Percentiles rank a stretch among this genome's conserved stretches.
Evolutionary conservation across 2,797 vertebrate species (phyloP).

Genomic region (Poeciliopsis paucimaculata): DNA sequence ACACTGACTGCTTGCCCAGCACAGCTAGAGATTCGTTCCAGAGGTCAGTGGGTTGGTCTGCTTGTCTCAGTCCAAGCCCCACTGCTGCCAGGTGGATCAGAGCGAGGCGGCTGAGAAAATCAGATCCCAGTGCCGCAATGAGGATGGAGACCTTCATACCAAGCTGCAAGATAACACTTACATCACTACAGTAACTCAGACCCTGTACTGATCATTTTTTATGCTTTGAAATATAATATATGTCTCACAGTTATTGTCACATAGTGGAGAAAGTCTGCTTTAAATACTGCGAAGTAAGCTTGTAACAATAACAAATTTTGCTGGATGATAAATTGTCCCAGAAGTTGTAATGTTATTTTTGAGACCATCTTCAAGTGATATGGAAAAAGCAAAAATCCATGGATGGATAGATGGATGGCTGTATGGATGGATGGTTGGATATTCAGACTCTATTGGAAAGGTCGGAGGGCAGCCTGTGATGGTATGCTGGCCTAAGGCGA

Average conservation of each 20-base stretch:
- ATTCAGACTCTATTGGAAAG: slow-evolving; percentile 55
- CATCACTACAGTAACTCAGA: slow-evolving; percentile 78
- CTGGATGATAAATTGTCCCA: no score
- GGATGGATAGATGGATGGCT: not conserved
- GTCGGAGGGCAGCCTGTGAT: slow-evolving; percentile 74
- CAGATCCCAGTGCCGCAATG: slow-evolving; percentile 69
- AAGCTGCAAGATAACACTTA: slow-evolving; percentile 71
- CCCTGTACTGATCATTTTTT: slow-evolving; percentile 58
- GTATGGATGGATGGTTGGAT: slow-evolving; percentile 3
- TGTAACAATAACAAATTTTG: no score
- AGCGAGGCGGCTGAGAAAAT: slow-evolving; percentile 74
- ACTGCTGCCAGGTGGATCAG: slow-evolving; percentile 75
- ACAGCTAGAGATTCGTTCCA: slow-evolving; percentile 70
- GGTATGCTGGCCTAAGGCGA: slow-evolving; percentile 58
- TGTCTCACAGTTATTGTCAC: not conserved
- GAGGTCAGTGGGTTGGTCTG: slow-evolving; percentile 73
- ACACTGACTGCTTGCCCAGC: slow-evolving; percentile 60
- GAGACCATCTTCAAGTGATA: no score
- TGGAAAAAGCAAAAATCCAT: not conserved
- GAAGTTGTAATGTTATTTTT: no score
- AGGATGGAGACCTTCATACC: slow-evolving; percentile 61
- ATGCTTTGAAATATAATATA: not conserved
- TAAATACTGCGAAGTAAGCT: not conserved
- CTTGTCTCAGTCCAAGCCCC: slow-evolving; percentile 66
- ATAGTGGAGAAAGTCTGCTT: not conserved